These are phyloP conservation scores for Miltochrista miniata DNA, from an alignment of 2,888 invertebrate species.

Conservation along the genomic window DNA sequence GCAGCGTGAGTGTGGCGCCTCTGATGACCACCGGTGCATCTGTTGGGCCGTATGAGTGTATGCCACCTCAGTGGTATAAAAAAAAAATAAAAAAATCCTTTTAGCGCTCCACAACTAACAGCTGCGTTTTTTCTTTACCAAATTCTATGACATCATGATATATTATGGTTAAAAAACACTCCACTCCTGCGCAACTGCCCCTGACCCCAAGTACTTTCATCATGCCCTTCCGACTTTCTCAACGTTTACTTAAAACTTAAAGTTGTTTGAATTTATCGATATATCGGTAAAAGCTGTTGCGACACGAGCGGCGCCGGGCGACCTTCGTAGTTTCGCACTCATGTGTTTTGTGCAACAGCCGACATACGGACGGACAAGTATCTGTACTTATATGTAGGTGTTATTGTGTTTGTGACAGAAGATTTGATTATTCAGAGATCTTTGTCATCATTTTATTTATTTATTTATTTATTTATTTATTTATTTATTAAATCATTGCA, in stretches of 20 bases:
- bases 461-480: too few species aligned
- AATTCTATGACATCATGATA: too few species aligned
- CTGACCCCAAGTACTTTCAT: conserved; percentile 5
- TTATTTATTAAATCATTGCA: too few species aligned
- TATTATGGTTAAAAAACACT: neutral
- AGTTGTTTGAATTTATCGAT: conserved; percentile 16
- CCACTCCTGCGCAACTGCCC: neutral
- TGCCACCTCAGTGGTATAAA: too few species aligned
- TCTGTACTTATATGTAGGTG: conserved; percentile 9
- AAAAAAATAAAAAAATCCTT: too few species aligned
- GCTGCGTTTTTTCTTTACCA: too few species aligned
- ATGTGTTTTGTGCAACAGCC: conserved; percentile 25
- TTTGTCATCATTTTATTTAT: too few species aligned
- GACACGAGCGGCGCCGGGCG: conserved; percentile 22
- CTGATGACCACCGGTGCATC: too few species aligned
- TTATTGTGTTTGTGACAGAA: conserved; percentile 16
- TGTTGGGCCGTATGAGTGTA: too few species aligned
- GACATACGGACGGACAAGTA: conserved; percentile 24
- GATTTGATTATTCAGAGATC: neutral
- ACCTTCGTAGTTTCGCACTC: conserved; percentile 25
- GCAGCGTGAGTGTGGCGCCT: too few species aligned
- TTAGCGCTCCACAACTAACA: too few species aligned
- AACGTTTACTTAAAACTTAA: neutral
- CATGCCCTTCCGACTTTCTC: conserved; percentile 6
- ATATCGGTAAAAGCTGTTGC: conserved; percentile 28